Evolutionary conservation across 2,888 invertebrate genomes (phyloP).

Genomic region (Leucozona laternaria): DNA sequence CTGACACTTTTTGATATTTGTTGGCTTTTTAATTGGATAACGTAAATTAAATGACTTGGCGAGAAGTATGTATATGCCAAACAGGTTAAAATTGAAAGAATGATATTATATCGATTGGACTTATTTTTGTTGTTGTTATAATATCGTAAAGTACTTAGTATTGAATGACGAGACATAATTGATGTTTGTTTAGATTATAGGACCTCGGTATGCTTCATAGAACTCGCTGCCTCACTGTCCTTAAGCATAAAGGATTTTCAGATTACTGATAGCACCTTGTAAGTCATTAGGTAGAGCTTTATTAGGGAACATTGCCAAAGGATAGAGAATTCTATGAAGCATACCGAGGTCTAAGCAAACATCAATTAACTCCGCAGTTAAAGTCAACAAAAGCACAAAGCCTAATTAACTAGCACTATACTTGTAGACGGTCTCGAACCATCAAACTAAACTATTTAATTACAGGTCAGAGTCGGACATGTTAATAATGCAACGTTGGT

Average conservation of each 20-base stretch:
- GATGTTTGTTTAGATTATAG: too few relatives aligned
- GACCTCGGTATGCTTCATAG: too few relatives aligned
- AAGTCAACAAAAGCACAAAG: slow-evolving; percentile 22
- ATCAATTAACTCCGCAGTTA: slow-evolving; percentile 15
- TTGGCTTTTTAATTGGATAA: slow-evolving; percentile 71
- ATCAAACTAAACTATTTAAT: slow-evolving; percentile 25
- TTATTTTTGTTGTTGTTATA: not conserved
- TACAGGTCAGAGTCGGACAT: slow-evolving; percentile 31
- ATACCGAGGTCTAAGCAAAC: not conserved
- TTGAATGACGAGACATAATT: not conserved
- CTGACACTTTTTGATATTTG: slow-evolving; percentile 72
- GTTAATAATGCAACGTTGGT: slow-evolving; percentile 57
- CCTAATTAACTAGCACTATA: slow-evolving; percentile 12
- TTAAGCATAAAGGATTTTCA: not conserved
- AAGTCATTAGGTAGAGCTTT: not conserved
- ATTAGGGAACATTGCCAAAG: not conserved
- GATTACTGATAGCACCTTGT: not conserved
- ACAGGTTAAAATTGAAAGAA: slow-evolving; percentile 25
- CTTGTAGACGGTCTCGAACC: not conserved
- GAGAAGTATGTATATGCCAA: too few relatives aligned
- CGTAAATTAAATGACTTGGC: slow-evolving; percentile 64
- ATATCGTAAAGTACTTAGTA: not conserved
- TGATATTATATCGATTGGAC: not conserved
- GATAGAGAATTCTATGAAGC: not conserved
- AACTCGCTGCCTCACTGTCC: too few relatives aligned